phyloP scores from a whole-genome alignment of 2,113 vertebrate genomes.

The Pelvicachromis taeniatus region DNA sequence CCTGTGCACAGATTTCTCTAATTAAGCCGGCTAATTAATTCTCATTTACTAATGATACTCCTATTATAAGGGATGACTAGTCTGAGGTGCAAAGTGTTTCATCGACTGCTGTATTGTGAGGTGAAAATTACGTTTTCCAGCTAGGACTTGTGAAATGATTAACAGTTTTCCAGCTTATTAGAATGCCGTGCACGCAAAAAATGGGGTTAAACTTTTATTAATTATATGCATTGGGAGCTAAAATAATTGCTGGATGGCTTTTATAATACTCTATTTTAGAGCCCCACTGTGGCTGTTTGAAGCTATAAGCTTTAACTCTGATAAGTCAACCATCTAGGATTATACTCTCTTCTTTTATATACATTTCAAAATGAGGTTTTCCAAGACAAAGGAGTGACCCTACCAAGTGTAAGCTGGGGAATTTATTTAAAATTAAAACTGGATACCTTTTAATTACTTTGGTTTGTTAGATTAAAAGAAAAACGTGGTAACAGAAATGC shows the following conservation, averaged over 20 bases:
- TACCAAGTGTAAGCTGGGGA: not conserved
- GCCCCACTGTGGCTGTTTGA: not conserved
- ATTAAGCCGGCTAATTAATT: conserved; percentile 68
- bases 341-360: not conserved
- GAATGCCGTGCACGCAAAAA: not conserved
- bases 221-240: not conserved
- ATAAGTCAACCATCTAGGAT: not conserved
- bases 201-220: not conserved
- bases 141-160: conserved; percentile 48
- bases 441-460: conserved; percentile 44
- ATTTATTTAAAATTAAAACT: conserved; percentile 24
- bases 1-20: conserved; percentile 23
- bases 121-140: conserved; percentile 50
- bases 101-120: conserved; percentile 1
- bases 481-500: not conserved
- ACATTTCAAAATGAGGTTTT: conserved; percentile 23
- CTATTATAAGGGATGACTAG: conserved; percentile 38
- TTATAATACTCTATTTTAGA: not conserved
- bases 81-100: conserved; percentile 30
- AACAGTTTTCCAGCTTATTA: conserved; percentile 44
- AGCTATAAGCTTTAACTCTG: not conserved
- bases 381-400: conserved; percentile 14
- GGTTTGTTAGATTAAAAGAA: not conserved
- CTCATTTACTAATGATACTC: conserved; percentile 60
- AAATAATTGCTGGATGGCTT: not conserved